A percentile compares a stretch with the other conserved stretches of the same genome.
These are phyloP conservation scores for Lycaon pictus DNA, from an alignment of 2,113 vertebrate species.

Conservation along the genomic window DNA sequence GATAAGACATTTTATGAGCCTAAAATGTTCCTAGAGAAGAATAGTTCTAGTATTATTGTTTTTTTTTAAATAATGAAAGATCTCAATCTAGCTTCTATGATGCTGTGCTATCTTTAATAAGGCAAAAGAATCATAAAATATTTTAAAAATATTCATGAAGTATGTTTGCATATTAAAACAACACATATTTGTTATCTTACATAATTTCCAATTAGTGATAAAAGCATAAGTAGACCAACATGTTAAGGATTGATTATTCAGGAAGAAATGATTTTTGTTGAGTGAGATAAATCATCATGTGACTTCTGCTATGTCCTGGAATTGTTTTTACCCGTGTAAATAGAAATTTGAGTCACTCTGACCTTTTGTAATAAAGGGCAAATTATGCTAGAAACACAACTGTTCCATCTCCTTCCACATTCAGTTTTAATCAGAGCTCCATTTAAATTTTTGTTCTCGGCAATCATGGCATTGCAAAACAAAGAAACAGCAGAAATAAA, in stretches of 20 bases:
- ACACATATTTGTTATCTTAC: background rate
- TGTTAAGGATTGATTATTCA: background rate
- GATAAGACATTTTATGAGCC: background rate
- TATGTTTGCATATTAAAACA: background rate
- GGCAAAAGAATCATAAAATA: background rate
- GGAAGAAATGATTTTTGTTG: background rate
- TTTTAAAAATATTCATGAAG: background rate
- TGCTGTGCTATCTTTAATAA: background rate
- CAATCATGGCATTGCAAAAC: conserved; percentile 78
- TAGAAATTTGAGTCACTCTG: conserved; percentile 82
- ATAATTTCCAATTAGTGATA: conserved; percentile 25
- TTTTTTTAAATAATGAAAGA: background rate
- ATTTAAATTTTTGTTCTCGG: conserved; percentile 84
- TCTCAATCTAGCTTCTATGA: background rate
- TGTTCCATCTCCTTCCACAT: conserved; percentile 80
- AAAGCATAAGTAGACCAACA: background rate
- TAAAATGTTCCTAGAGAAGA: background rate
- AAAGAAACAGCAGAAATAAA: conserved; percentile 85
- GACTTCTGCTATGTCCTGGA: background rate
- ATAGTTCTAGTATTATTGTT: background rate
- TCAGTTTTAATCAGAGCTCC: conserved; percentile 86
- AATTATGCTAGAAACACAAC: conserved; percentile 68
- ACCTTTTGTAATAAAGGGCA: conserved; percentile 77
- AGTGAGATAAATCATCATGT: conserved; percentile 44
- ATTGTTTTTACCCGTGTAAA: conserved; percentile 62